A percentile compares a stretch with the other conserved stretches of the same genome.
These are phyloP conservation scores for Drosophila eohydei DNA, from an alignment of 2,888 invertebrate species.

Conservation along the genomic window DNA sequence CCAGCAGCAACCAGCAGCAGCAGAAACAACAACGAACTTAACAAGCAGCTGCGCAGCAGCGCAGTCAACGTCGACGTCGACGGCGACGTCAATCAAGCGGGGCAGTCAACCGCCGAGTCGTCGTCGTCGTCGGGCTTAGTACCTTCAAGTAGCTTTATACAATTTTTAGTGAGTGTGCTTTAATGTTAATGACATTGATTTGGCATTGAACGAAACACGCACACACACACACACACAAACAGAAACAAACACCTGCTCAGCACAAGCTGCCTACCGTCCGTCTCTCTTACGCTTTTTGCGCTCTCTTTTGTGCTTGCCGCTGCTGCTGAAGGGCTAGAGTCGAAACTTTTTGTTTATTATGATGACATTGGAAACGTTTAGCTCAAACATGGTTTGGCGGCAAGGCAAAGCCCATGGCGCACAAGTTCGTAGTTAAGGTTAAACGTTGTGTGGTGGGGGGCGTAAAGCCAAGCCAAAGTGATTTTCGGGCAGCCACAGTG, in stretches of 20 bases:
- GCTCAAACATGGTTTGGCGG: constrained; percentile 46
- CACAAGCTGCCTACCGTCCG: constrained; percentile 33
- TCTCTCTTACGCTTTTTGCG: constrained; percentile 31
- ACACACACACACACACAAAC: constrained; percentile 31
- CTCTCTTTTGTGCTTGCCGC: constrained; percentile 18
- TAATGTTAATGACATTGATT: constrained; percentile 80
- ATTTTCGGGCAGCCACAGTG: constrained; percentile 29
- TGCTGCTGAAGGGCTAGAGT: constrained; percentile 58
- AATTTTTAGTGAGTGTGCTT: constrained; percentile 80
- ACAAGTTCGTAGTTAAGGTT: constrained; percentile 37
- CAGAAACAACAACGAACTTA: constrained; percentile 23
- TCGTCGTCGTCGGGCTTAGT: constrained; percentile 61
- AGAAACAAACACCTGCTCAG: constrained; percentile 37
- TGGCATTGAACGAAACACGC: constrained; percentile 64
- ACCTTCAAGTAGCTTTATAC: constrained; percentile 69
- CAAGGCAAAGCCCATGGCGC: constrained; percentile 44
- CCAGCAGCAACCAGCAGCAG: constrained; percentile 19
- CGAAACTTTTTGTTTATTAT: constrained; percentile 22
- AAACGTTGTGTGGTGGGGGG: neutral
- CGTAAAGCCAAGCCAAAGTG: constrained; percentile 21
- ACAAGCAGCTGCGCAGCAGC: constrained; percentile 10
- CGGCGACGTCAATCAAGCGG: constrained; percentile 47
- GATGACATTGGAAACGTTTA: constrained; percentile 52
- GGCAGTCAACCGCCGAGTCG: constrained; percentile 41
- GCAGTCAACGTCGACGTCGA: constrained; percentile 12